Evolutionary conservation across 2,113 vertebrate species (phyloP), one percentile per base, ranked within the genome.

Genomic region (Phyllostomus discolor): DNA sequence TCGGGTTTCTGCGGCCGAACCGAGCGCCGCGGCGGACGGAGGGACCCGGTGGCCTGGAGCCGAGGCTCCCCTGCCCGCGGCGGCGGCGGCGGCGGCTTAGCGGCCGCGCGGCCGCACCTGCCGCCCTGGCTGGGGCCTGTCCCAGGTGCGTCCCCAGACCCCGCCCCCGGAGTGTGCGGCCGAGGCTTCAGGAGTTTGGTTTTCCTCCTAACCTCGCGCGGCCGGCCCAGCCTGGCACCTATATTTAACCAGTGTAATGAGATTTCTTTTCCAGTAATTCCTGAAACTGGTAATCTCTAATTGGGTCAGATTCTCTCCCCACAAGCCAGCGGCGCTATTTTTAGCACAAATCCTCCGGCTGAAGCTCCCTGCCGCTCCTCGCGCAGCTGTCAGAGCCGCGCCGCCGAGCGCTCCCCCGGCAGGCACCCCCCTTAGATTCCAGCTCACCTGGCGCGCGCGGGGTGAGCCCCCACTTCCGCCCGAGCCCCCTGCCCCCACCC

Each of bases 261-360:
- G 69, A 97, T 98, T 97, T 26, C 87, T 98, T 98, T 97, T 95
- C 95, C 81, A 97, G 97, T 97, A 97, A 97, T 97, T 97, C 97
- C 95, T 98, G 97, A 97, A 97, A 96, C 97, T 94, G 97, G 96
- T 98, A 95, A 98, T 97, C 97, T 97, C 96, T 96, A 98, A 98
- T 98, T 98, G 97, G 97, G 97, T 98, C 97, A 98, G 73, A 98
- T 96, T 97, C 91, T 97, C 97, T 94, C 92, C 91, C 95, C 97
- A 97, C 96, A 79, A 96, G 97, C 96, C 93, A 96, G 94, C 0
- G 52, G 93, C 83, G 88, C 97, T 98, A 98, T 98, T 97, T 98
- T 97, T 98, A 98, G 97, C 73, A 4, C 96, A 98, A 97, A 97
- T 97, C 97, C 96, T 96, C 92, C 57, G 67, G 97, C 97, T 72